Evolutionary conservation across 2,797 vertebrate genomes (phyloP), one percentile per base, ranked within the genome.

Genomic region (Diceros bicornis): DNA sequence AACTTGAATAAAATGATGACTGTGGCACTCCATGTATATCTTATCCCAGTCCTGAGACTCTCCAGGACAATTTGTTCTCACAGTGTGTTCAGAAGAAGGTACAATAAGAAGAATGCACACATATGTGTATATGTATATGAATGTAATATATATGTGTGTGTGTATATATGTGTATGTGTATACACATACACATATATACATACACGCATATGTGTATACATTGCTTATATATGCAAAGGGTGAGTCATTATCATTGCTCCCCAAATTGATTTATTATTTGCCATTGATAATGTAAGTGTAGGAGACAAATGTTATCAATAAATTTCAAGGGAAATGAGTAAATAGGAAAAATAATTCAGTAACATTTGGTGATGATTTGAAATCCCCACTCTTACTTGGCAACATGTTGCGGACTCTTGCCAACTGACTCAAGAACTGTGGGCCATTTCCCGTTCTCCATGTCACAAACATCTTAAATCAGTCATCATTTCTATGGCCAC

Each of bases 301-400:
- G 21, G 3, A 52, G 59, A 81, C 4, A 37, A 78, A 78, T 6
- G 12, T 21, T 75, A 41, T 16, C 47, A 78, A 47, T 55, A 66
- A 55, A 92, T 94, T 75, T 20, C 8, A 6, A 75, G 74, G 34
- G 29, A 96, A 93, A 95, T n/a, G 21, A 90, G 23, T 32, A 89
- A 84, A 96, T 47, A 95, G 62, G 71, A 85, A 91, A 89, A 85
- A 91, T 32, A 93, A 92, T 93, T 87, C 27, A 29, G 29, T n/a
- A 59, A 50, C 3, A 81, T 66, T 87, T 87, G 59, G 44, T 27
- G 44, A 32, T 75, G 90, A 64, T 68, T 68, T 93, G 27, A 94
- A 95, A 87, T 74, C 11, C 23, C 23, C 20, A 57, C 13, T 72
- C 79, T 57, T 41, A 52, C 57, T 34, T 81, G 57, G 41, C 20